Base-by-base conservation (phyloP, 2,113 vertebrate genomes). In the Cyprinodon variegatus region DNA sequence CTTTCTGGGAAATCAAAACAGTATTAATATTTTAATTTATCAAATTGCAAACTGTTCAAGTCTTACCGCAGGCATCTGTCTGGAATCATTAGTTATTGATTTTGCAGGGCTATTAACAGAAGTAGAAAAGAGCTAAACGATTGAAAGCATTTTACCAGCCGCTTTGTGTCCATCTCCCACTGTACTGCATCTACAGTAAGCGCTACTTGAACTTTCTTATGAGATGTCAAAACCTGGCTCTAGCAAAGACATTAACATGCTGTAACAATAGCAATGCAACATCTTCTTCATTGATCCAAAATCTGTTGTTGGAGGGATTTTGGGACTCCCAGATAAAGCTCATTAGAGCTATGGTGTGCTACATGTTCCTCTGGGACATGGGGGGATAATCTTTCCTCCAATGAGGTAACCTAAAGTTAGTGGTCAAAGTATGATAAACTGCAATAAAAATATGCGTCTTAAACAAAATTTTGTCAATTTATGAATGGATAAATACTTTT, bases 31-130 rank as follows among this genome's bases (percentile, higher is more conserved):
- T 65, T 13, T 12, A 11, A n/a, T 11, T 14, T 11, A 29, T 12
- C 45, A 43, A 65, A 50, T 50, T 50, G 15, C 17, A 15, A 50
- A 4, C 64, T 7, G 20, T 13, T 12, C 45, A 40, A 45, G 40
- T 22, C 40, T 22, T 29, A 6, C 29, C 12, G 64, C n/a, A 45
- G 64, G 22, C 41, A 65, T 45, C 43, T 65, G 64, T 65, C 4
- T 22, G 40, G 11, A 79, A 80, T 84, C 66, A 86, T 78, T 73
- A 40, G 9, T 70, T 77, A 85, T 90, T 77, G 84, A 92, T 89
- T 70, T 15, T 2, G 59, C 29, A 53, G 15, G 11, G 29, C 11
- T 1, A 59, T 69, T 50, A 83, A 64, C 37, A 37, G 41, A 40
- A 61, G 22, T 15, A 45, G n/a, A 14, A 57, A 68, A 40, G 59